A percentile compares a stretch with the other conserved stretches of the same genome.
phyloP scores from a whole-genome alignment of 2,797 vertebrate species.

The Aldrovandia affinis region DNA sequence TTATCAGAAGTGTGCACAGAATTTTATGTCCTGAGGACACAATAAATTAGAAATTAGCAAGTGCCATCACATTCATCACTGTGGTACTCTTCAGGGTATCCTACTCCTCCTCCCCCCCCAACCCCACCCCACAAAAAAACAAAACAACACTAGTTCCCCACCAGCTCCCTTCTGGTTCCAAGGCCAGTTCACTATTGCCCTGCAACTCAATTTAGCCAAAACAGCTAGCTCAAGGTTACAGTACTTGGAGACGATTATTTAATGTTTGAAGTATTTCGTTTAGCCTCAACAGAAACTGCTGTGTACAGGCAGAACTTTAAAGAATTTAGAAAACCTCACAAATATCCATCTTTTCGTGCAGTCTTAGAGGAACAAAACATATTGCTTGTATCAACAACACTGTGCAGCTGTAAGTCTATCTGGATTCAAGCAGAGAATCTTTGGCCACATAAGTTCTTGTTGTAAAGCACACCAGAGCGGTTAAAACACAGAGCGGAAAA shows the following conservation, averaged over 20 bases:
- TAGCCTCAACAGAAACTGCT: background rate
- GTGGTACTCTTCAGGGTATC: background rate
- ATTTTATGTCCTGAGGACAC: conserved; percentile 42
- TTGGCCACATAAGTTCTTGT: conserved; percentile 43
- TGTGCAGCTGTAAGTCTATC: conserved; percentile 46
- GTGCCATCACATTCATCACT: background rate
- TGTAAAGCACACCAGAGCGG: conserved; percentile 46
- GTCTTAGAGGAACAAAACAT: conserved; percentile 1
- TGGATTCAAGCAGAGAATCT: conserved; percentile 40
- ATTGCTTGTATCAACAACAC: conserved; percentile 40
- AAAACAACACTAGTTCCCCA: too few relatives aligned
- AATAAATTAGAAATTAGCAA: conserved; percentile 27
- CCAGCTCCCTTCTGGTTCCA: background rate
- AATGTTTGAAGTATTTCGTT: background rate
- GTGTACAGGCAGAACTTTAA: background rate
- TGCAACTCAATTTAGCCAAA: background rate
- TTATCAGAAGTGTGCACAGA: conserved; percentile 41
- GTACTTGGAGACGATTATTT: background rate
- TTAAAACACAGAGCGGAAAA: conserved; percentile 41
- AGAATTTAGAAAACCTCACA: background rate
- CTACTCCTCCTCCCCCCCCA: too few relatives aligned
- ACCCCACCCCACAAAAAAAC: too few relatives aligned
- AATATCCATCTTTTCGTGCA: background rate
- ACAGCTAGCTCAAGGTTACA: background rate
- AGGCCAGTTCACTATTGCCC: background rate